These are phyloP conservation scores for Nebria salina DNA, from an alignment of 2,888 invertebrate genomes.

Conservation along the genomic window DNA sequence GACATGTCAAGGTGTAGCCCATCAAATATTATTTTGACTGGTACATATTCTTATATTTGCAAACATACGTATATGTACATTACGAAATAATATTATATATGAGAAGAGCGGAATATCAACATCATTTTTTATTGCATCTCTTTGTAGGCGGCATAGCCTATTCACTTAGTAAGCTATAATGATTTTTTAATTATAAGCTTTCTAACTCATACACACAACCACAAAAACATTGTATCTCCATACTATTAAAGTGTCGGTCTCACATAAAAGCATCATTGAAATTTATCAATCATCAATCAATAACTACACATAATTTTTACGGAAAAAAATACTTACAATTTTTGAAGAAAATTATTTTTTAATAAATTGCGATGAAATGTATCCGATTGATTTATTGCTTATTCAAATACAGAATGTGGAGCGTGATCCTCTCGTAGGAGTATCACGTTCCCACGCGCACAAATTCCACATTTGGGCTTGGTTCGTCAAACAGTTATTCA, in stretches of 20 bases:
- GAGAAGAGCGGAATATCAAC: neutral
- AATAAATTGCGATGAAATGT: too few relatives aligned
- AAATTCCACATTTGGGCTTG: neutral
- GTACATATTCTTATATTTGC: neutral
- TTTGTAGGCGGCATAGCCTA: neutral
- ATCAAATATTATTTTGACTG: neutral
- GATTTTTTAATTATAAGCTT: constrained; percentile 42
- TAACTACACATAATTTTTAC: too few relatives aligned
- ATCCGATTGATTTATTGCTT: neutral
- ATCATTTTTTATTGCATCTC: neutral
- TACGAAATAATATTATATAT: constrained; percentile 5
- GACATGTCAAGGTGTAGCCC: neutral
- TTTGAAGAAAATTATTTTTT: too few relatives aligned
- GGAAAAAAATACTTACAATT: too few relatives aligned
- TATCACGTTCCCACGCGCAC: neutral
- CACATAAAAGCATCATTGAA: neutral
- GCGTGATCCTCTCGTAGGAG: neutral
- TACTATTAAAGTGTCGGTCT: neutral
- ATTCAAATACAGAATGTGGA: neutral
- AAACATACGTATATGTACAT: neutral
- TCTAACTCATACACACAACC: constrained; percentile 4
- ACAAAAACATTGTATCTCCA: neutral
- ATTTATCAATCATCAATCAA: neutral
- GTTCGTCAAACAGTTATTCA: neutral
- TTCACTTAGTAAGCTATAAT: constrained; percentile 35